Evolutionary conservation across 1,140 invertebrate genomes (phyloP).

Genomic region (Drosophila hydei): DNA sequence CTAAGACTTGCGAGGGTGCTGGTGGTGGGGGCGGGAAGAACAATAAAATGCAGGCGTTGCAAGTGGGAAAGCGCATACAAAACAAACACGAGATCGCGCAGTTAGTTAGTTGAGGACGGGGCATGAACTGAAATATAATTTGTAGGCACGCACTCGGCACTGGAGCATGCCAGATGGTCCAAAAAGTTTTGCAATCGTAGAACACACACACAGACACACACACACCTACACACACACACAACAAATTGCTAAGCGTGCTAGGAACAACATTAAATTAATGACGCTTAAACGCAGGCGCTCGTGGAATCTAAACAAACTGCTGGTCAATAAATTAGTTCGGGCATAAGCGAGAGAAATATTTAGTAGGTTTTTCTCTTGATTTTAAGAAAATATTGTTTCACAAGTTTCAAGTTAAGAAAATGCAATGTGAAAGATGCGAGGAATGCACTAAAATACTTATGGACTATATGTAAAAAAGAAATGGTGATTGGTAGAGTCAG

Average conservation of each 20-base stretch:
- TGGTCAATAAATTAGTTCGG: conserved; percentile 16
- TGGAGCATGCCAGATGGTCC: conserved; percentile 56
- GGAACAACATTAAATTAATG: conserved; percentile 54
- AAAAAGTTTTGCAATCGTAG: conserved; percentile 37
- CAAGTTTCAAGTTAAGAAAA: neutral
- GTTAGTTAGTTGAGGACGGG: conserved; percentile 2
- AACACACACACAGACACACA: conserved; percentile 16
- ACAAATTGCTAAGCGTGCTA: conserved; percentile 45
- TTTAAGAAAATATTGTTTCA: conserved; percentile 5
- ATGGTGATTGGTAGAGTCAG: too few relatives aligned
- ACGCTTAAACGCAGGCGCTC: conserved; percentile 24
- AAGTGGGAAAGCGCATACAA: conserved; percentile 36
- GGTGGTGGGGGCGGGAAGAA: conserved; percentile 21
- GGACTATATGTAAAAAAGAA: too few relatives aligned
- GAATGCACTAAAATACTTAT: neutral
- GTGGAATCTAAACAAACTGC: conserved; percentile 34
- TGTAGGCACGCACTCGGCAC: conserved; percentile 52
- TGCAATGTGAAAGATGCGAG: neutral
- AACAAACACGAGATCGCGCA: conserved; percentile 22
- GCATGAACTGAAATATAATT: conserved; percentile 35
- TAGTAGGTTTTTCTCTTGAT: neutral
- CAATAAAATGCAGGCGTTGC: conserved; percentile 79
- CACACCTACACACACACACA: neutral
- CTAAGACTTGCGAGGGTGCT: neutral
- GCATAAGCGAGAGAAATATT: neutral